These are phyloP conservation scores for Poeciliopsis presidionis DNA, from an alignment of 2,797 vertebrate species.

Conservation along the genomic window DNA sequence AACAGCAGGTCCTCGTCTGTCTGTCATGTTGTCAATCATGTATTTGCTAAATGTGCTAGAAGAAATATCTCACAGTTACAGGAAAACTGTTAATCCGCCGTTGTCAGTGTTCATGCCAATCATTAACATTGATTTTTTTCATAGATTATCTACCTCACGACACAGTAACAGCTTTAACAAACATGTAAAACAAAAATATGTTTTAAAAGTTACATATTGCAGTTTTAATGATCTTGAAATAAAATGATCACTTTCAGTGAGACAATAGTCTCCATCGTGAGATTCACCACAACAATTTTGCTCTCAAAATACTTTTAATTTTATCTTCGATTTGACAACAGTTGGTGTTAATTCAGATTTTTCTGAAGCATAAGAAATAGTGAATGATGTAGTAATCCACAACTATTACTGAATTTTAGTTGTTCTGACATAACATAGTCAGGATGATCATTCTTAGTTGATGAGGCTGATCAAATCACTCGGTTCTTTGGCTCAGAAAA, in stretches of 20 bases:
- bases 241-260: background rate
- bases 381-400: background rate
- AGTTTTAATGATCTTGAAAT: background rate
- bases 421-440: background rate
- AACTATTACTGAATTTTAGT: background rate
- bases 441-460: background rate
- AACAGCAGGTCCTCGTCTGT: slow-evolving; percentile 95
- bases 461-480: background rate
- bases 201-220: too few relatives aligned
- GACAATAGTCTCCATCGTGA: background rate
- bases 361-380: background rate
- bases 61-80: too few relatives aligned
- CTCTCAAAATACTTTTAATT: background rate
- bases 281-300: background rate
- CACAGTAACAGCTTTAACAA: too few relatives aligned
- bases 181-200: too few relatives aligned
- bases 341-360: background rate
- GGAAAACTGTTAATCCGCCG: too few relatives aligned
- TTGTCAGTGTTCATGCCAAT: too few relatives aligned
- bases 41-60: too few relatives aligned
- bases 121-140: too few relatives aligned
- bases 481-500: background rate
- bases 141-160: too few relatives aligned
- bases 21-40: slow-evolving; percentile 53
- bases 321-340: background rate